Evolutionary conservation across 2,113 vertebrate species (phyloP).

Genomic region (Eolophus roseicapilla): DNA sequence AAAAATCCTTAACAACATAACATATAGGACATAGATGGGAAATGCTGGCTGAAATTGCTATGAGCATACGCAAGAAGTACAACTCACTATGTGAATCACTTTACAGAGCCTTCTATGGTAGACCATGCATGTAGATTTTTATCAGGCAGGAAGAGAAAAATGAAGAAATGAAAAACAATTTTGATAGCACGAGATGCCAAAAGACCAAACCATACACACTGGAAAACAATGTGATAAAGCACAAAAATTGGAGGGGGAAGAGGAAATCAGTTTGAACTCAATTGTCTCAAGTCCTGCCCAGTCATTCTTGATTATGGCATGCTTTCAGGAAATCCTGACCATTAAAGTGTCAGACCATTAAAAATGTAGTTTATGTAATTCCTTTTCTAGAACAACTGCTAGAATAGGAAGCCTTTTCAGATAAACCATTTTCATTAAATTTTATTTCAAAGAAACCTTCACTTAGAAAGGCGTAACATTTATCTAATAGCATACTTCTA

Average conservation of each 20-base stretch:
- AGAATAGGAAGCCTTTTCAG: neutral
- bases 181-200: neutral
- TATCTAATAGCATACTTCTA: neutral
- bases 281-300: constrained; percentile 41
- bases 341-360: constrained; percentile 45
- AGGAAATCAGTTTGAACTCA: constrained; percentile 44
- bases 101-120: neutral
- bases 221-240: constrained; percentile 36
- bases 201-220: neutral
- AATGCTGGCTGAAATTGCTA: neutral
- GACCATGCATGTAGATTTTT: neutral
- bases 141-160: neutral
- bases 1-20: neutral
- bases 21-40: neutral
- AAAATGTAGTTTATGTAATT: constrained; percentile 36
- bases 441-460: neutral
- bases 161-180: neutral
- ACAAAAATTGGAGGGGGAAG: neutral
- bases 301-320: constrained; percentile 30
- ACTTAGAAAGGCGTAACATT: neutral
- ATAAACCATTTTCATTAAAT: neutral
- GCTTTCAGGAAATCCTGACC: constrained; percentile 53
- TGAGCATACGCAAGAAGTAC: neutral
- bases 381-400: neutral
- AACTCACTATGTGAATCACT: neutral